Conservation (phyloP, 1,140 invertebrate genomes). For the Meteorus sp. region DNA sequence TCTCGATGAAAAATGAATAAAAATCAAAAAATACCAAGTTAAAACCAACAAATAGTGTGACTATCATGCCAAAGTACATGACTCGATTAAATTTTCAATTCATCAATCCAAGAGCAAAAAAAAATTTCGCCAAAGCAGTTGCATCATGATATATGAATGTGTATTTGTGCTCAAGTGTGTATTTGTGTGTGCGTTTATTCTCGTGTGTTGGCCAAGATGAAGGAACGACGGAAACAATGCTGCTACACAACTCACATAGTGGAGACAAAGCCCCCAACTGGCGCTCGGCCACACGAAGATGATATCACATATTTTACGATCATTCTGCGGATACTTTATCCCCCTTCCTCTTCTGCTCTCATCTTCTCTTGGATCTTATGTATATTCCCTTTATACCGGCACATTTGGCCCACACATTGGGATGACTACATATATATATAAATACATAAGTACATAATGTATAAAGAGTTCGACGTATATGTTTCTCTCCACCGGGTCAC, state of each 20-base stretch:
- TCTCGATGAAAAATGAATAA: too few species aligned
- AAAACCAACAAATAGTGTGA: too few species aligned
- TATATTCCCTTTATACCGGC: slow-evolving; percentile 29
- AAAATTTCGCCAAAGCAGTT: too few species aligned
- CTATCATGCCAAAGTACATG: too few species aligned
- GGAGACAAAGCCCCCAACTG: slow-evolving; percentile 44
- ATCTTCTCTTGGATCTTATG: slow-evolving; percentile 38
- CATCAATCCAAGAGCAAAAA: too few species aligned
- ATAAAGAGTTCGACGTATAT: slow-evolving; percentile 32
- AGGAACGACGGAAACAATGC: slow-evolving; percentile 44
- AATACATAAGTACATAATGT: background rate
- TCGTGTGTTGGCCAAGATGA: background rate
- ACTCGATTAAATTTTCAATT: too few species aligned
- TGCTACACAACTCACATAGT: slow-evolving; percentile 36
- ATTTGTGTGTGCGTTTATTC: background rate
- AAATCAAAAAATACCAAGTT: too few species aligned
- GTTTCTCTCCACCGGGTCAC: slow-evolving; percentile 34
- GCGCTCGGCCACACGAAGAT: slow-evolving; percentile 44
- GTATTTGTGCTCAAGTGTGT: too few species aligned
- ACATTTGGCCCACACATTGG: slow-evolving; percentile 9
- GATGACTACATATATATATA: background rate
- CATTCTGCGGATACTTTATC: slow-evolving; percentile 45
- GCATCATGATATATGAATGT: too few species aligned
- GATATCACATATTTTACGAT: slow-evolving; percentile 49
- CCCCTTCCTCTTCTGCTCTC: slow-evolving; percentile 30